Evolutionary conservation across 1,140 invertebrate species (phyloP).

Genomic region (Saccostrea echinata): DNA sequence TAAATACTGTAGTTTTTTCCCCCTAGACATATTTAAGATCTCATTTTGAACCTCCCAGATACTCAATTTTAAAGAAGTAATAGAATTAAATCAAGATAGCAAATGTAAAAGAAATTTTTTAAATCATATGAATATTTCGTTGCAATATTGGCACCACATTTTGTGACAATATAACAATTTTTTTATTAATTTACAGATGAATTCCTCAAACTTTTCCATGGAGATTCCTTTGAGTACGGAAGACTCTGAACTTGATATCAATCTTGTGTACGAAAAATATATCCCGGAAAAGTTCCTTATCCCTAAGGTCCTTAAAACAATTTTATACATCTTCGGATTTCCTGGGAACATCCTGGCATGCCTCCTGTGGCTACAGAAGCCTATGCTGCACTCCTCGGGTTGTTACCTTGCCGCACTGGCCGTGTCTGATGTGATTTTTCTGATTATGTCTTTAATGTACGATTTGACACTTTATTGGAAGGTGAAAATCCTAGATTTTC

Average conservation of each 20-base stretch:
- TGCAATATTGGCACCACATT: too few relatives aligned
- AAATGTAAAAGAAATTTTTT: too few relatives aligned
- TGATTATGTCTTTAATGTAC: constrained; percentile 72
- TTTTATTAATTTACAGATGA: background rate
- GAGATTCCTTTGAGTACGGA: background rate
- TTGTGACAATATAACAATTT: background rate
- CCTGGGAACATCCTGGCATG: constrained; percentile 77
- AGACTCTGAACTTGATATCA: background rate
- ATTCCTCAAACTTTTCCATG: background rate
- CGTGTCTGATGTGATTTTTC: constrained; percentile 75
- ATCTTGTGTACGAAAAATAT: constrained; percentile 59
- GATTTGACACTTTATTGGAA: constrained; percentile 75
- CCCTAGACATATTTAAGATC: too few relatives aligned
- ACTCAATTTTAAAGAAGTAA: too few relatives aligned
- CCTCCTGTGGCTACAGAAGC: constrained; percentile 76
- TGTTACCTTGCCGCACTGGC: constrained; percentile 78
- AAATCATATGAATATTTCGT: too few relatives aligned
- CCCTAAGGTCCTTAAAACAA: constrained; percentile 64
- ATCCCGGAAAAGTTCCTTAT: constrained; percentile 58
- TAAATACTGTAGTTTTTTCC: too few relatives aligned
- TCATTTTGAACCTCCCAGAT: too few relatives aligned
- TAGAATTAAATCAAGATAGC: too few relatives aligned
- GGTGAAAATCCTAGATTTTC: constrained; percentile 64
- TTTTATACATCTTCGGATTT: constrained; percentile 76
- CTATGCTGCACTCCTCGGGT: constrained; percentile 77